phyloP scores from a whole-genome alignment of 1,140 invertebrate genomes.

The Uloborus diversus region DNA sequence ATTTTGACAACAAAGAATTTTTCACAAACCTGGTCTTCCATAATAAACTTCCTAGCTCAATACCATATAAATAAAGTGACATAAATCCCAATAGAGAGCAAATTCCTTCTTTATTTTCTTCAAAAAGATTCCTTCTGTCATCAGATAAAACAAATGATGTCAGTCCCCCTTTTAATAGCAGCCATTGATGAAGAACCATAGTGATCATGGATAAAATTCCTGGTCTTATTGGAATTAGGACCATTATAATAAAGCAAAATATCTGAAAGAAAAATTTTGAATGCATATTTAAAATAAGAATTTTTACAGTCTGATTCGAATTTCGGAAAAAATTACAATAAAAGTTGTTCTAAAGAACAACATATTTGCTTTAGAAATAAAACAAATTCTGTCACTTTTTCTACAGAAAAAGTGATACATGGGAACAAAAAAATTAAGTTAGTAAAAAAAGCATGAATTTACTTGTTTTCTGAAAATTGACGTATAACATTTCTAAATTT shows the following conservation, averaged over 20 bases:
- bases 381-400: too few relatives aligned
- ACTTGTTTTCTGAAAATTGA: too few relatives aligned
- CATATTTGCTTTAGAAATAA: too few relatives aligned
- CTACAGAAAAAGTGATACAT: too few relatives aligned
- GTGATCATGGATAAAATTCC: conserved; percentile 69
- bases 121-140: conserved; percentile 72
- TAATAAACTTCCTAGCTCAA: conserved; percentile 74
- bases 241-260: conserved; percentile 70
- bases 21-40: conserved; percentile 60
- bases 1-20: conserved; percentile 9
- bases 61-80: conserved; percentile 79
- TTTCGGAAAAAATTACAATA: too few relatives aligned
- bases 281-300: conserved; percentile 3
- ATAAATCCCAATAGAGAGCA: conserved; percentile 85
- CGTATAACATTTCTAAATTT: too few relatives aligned
- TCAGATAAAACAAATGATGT: conserved; percentile 78
- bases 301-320: too few relatives aligned
- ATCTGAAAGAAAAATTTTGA: conserved; percentile 65
- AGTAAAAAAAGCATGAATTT: too few relatives aligned
- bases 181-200: conserved; percentile 76
- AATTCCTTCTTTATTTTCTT: conserved; percentile 90
- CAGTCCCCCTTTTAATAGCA: conserved; percentile 71
- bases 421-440: not conserved
- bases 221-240: conserved; percentile 64
- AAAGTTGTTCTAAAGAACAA: too few relatives aligned